Evolutionary conservation across 2,113 vertebrate genomes (phyloP).

Genomic region (Corythoichthys intestinalis): DNA sequence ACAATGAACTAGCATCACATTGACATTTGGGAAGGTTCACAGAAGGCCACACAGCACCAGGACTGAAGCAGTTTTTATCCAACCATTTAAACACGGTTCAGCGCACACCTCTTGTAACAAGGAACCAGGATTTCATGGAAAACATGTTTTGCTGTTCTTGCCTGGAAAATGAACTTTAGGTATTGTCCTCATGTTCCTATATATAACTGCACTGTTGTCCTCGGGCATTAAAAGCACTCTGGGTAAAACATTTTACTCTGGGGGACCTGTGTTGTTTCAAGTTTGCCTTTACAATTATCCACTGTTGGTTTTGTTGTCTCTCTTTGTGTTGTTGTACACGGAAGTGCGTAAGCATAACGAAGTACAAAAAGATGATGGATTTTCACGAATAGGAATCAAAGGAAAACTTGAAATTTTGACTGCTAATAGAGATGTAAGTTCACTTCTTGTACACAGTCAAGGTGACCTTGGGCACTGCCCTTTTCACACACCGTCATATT

Average conservation of each 20-base stretch:
- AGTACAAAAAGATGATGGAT: not conserved
- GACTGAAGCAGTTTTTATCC: constrained; percentile 36
- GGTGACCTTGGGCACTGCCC: not conserved
- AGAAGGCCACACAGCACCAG: constrained; percentile 20
- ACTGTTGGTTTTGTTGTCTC: constrained; percentile 18
- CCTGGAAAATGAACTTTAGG: constrained; percentile 49
- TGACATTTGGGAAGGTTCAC: constrained; percentile 43
- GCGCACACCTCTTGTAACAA: constrained; percentile 42
- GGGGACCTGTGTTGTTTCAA: constrained; percentile 27
- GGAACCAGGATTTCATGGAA: constrained; percentile 34
- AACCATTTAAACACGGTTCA: constrained; percentile 46
- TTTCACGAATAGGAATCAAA: not conserved
- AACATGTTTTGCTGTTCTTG: constrained; percentile 24
- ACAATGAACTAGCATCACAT: constrained; percentile 25
- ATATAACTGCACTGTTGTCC: constrained; percentile 42
- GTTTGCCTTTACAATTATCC: constrained; percentile 14
- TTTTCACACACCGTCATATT: not conserved
- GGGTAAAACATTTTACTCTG: constrained; percentile 36
- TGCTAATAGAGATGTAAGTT: not conserved
- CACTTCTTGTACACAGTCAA: not conserved
- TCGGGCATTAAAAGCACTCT: constrained; percentile 53
- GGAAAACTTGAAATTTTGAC: not conserved
- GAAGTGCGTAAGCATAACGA: not conserved
- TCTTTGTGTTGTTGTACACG: not conserved
- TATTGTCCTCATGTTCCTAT: constrained; percentile 45